Base-by-base conservation (phyloP, 1,140 invertebrate species). In the Holotrichia oblita region DNA sequence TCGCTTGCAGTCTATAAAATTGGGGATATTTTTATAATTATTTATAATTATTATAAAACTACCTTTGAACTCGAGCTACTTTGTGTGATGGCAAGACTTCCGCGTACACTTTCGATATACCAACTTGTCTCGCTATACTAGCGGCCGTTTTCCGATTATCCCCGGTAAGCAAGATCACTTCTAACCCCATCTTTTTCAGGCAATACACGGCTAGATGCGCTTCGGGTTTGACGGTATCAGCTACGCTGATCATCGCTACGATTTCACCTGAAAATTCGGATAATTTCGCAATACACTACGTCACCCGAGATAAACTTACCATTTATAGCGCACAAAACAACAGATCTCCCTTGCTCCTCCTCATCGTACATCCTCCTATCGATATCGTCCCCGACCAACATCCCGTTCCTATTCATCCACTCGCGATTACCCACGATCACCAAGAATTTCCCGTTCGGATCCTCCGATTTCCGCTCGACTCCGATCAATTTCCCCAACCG, bases 51-150 rank as follows among this genome's bases (percentile, higher is more conserved):
- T 87, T 85, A 82, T 76, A 80, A 81, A 79, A 34, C 17, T 82
- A 90, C 91, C 91, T 91, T 86, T 97, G 94, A 80, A 99, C 97
- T 87, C 98, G 96, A 59, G 96, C 95, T 14, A 99, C 97, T 89
- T 99, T 99, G 85, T 99, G 98, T 0, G 98, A 98, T 0, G 99
- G 99, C 78, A 99, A 89, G 41, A 99, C 98, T 90, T 99, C 98
- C 4, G 98, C 97, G 88, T 96, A 99, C 0, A 99, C 97, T 83
- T 93, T 92, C 9, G 88, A 92, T 59, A 99, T 99, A 73, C 99
- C 98, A 64, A 99, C 96, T 90, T 98, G 94, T 89, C 92, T 92
- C 0, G 98, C 98, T 80, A 99, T 99, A 74, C 97, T 95, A 27
- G 92, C 92, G 0, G 99, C 98, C 0, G 99, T 99, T 87, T 97